Evolutionary conservation across 2,113 vertebrate species (phyloP).

Genomic region (Alligator sinensis): DNA sequence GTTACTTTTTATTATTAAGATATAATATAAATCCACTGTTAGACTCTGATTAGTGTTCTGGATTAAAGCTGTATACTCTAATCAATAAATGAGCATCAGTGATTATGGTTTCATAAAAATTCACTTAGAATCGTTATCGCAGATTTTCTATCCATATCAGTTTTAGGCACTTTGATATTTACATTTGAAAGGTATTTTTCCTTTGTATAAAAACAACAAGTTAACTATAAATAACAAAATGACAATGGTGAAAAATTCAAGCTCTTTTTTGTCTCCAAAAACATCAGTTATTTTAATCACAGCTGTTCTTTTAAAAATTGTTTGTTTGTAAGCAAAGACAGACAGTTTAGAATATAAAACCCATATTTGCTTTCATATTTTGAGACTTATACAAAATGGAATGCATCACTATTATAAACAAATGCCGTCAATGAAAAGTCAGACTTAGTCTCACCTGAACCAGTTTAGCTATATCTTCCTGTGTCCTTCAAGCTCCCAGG

Average conservation of each 20-base stretch:
- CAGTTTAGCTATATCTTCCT: not conserved
- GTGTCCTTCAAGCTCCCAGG: not conserved
- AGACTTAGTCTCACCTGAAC: no score
- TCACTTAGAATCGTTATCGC: not conserved
- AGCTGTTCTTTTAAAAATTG: not conserved
- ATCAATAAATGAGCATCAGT: not conserved
- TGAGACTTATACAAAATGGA: no score
- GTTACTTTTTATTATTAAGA: not conserved
- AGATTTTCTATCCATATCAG: not conserved
- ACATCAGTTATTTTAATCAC: not conserved
- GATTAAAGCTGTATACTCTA: not conserved
- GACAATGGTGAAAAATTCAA: not conserved
- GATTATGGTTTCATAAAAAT: not conserved
- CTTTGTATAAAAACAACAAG: not conserved
- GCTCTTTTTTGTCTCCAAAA: not conserved
- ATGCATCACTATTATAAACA: no score
- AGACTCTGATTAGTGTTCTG: not conserved
- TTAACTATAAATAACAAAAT: not conserved
- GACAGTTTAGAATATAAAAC: not conserved
- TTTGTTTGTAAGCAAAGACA: not conserved
- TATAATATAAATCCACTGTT: not conserved
- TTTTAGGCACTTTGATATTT: not conserved
- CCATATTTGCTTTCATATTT: not conserved
- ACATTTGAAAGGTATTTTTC: not conserved
- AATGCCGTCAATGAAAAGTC: no score